Base-by-base conservation (phyloP, 1,140 invertebrate genomes). In the Ceratosolen fusciceps region DNA sequence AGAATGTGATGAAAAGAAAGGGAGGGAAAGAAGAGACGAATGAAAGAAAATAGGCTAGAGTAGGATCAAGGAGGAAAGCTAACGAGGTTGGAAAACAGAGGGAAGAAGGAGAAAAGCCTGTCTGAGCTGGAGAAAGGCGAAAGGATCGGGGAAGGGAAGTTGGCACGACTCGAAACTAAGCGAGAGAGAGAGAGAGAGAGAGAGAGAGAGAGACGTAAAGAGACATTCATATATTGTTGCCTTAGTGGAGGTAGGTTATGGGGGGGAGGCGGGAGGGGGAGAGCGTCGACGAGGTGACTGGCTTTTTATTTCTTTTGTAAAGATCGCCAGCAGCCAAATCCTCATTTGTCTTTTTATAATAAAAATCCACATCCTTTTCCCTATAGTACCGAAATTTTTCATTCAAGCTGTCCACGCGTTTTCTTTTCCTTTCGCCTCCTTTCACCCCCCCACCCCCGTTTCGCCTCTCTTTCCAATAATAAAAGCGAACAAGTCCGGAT, bases 81-180 rank as follows among this genome's bases (percentile, higher is more conserved):
- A 65, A 37, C 2, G 19, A 19, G 29, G 31, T 37, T 29, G 16
- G 31, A 76, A 29, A 21, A 37, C 70, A 58, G 54, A n/a, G 62
- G 47, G 21, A 31, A 47, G 12, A 49, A 78, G 52, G 29, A 52
- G 14, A 43, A 78, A 9, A 34, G 26, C 49, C n/a, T 43, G 1
- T 37, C 4, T 24, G 26, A 56, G 52, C 52, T 3, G 62, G 19
- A 70, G 70, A 24, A 24, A 74, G 56, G 54, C 58, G 58, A 78
- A 78, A 78, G 65, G 37, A 52, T 29, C n/a, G n/a, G 47, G 56
- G 34, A 67, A 58, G n/a, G 56, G 39, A 75, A 70, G 74, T 76
- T 68, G 65, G 65, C 47, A 77, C 70, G 65, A 37, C 68, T 70
- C 65, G 67, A 70, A 77, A 65, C 65, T n/a, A 74, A 43, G 54